Conservation (phyloP, 2,113 vertebrate genomes). For the Albula glossodonta region DNA sequence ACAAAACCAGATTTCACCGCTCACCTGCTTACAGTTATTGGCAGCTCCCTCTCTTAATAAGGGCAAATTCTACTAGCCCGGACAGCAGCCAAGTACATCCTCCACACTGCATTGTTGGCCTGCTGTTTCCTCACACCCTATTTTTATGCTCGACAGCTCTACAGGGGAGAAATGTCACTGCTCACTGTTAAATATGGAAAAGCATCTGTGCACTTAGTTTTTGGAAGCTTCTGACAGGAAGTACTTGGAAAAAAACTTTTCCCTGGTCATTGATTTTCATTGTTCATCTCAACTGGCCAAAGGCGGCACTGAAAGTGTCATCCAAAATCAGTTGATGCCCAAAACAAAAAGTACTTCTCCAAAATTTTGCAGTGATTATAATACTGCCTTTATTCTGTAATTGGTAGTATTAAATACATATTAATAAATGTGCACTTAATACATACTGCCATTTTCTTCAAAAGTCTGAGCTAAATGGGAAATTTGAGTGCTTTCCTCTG, state of each 20-base stretch:
- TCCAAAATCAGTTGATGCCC: too few species aligned
- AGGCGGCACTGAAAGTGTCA: too few species aligned
- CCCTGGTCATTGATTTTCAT: neutral
- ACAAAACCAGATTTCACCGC: neutral
- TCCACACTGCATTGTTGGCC: neutral
- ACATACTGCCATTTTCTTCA: too few species aligned
- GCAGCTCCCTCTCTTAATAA: neutral
- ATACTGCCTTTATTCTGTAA: neutral
- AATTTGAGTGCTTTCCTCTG: too few species aligned
- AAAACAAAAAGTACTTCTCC: too few species aligned
- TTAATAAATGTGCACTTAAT: neutral
- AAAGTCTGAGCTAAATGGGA: too few species aligned
- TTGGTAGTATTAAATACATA: neutral
- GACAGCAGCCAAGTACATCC: neutral
- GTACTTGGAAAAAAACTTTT: neutral
- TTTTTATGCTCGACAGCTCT: neutral
- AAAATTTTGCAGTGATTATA: neutral
- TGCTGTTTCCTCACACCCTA: neutral
- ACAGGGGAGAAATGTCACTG: neutral
- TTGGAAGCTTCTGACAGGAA: neutral
- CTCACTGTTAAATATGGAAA: neutral
- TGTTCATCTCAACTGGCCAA: neutral
- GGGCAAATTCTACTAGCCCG: neutral
- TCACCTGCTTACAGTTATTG: neutral
- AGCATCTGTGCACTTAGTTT: neutral